Percentiles rank a stretch among this genome's conserved stretches.
Evolutionary conservation across 2,888 invertebrate genomes (phyloP).

Genomic region (Calameuta idolon): DNA sequence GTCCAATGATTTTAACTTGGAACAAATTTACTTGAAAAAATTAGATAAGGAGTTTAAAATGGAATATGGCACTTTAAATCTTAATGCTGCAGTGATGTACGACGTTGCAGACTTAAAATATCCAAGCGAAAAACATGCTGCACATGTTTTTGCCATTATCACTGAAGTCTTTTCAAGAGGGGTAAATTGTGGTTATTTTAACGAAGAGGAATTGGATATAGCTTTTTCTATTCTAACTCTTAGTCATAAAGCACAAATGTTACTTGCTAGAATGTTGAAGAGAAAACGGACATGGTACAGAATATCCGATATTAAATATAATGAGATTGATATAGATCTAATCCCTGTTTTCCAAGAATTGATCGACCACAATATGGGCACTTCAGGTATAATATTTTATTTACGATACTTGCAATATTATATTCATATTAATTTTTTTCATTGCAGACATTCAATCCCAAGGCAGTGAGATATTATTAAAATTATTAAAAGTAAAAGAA

Average conservation of each 20-base stretch:
- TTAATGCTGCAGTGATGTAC: conserved; percentile 35
- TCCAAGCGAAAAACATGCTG: conserved; percentile 40
- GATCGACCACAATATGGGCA: conserved; percentile 30
- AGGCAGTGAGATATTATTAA: conserved; percentile 36
- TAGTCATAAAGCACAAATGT: conserved; percentile 44
- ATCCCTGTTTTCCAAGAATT: conserved; percentile 39
- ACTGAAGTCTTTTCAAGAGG: conserved; percentile 49
- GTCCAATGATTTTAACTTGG: conserved; percentile 47
- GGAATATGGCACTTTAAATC: conserved; percentile 29
- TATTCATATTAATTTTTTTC: conserved; percentile 5
- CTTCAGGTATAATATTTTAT: conserved; percentile 12
- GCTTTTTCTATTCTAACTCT: conserved; percentile 48
- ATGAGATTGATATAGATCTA: conserved; percentile 40
- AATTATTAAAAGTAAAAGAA: conserved; percentile 47
- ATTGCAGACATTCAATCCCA: conserved; percentile 39
- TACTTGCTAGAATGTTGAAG: conserved; percentile 52
- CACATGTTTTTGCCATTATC: conserved; percentile 43
- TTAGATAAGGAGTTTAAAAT: conserved; percentile 29
- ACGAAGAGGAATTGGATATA: conserved; percentile 45
- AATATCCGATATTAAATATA: conserved; percentile 38
- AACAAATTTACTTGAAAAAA: conserved; percentile 40
- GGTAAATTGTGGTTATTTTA: conserved; percentile 58
- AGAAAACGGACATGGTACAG: conserved; percentile 50
- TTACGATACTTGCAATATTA: conserved; percentile 16
- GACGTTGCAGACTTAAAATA: conserved; percentile 40